These are phyloP conservation scores for Peribatodes rhomboidaria DNA, from an alignment of 2,888 invertebrate genomes.

Conservation along the genomic window DNA sequence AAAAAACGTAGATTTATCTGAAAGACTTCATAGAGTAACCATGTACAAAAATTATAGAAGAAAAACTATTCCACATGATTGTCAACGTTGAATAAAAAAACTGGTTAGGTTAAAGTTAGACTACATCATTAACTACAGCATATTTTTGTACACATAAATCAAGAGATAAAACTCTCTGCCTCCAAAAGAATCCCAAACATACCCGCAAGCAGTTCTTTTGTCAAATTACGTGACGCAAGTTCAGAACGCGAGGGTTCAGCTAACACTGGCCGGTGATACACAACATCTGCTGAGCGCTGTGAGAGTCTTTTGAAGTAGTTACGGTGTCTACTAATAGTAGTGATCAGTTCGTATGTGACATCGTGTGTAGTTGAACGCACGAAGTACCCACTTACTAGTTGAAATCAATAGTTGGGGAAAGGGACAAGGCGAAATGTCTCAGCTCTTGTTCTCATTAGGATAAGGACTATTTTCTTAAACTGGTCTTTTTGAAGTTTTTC, in stretches of 20 bases:
- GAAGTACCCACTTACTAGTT: not conserved
- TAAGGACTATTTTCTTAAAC: no score
- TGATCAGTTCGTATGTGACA: conserved; percentile 11
- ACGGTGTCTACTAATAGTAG: conserved; percentile 67
- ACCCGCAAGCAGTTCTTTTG: not conserved
- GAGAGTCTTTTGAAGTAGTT: conserved; percentile 74
- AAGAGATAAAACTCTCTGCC: not conserved
- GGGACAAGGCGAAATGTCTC: not conserved
- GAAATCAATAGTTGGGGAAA: not conserved
- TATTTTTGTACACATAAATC: not conserved
- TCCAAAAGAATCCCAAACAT: conserved; percentile 1
- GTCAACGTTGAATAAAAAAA: no score
- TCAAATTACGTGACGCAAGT: conserved; percentile 5
- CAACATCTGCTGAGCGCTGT: conserved; percentile 69
- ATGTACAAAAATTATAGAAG: no score
- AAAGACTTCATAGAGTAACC: no score
- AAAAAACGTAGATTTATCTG: no score
- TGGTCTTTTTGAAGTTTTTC: no score
- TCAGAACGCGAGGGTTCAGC: conserved; percentile 48
- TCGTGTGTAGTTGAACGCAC: not conserved
- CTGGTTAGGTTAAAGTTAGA: no score
- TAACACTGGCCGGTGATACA: conserved; percentile 52
- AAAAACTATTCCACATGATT: no score
- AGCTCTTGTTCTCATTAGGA: not conserved
- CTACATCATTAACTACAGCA: not conserved